phyloP scores from a whole-genome alignment of 2,797 vertebrate species.

The Eutrigla gurnardus region DNA sequence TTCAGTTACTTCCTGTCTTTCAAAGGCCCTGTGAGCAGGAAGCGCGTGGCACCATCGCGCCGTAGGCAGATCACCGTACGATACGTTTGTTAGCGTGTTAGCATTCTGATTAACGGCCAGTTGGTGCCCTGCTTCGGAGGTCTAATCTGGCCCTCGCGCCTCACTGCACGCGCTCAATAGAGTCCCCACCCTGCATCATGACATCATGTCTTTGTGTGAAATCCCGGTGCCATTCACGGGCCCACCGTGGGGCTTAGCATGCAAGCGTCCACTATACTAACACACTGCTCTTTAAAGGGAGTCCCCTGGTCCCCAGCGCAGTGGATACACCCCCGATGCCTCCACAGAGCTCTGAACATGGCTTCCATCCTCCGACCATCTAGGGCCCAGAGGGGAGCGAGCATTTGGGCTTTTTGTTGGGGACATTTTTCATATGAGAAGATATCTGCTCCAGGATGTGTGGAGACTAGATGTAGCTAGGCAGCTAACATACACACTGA shows the following conservation, averaged over 20 bases:
- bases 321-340: slow-evolving; percentile 70
- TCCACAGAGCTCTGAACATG: slow-evolving; percentile 65
- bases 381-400: slow-evolving; percentile 42
- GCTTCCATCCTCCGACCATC: slow-evolving; percentile 47
- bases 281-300: slow-evolving; percentile 82
- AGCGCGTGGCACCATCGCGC: slow-evolving; percentile 65
- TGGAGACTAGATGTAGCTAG: slow-evolving; percentile 26
- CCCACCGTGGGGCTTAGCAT: slow-evolving; percentile 80
- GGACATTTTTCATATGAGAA: slow-evolving; percentile 37
- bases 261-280: slow-evolving; percentile 82
- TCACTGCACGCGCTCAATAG: slow-evolving; percentile 90
- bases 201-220: slow-evolving; percentile 93
- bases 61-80: slow-evolving; percentile 87
- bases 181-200: slow-evolving; percentile 88
- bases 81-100: slow-evolving; percentile 92
- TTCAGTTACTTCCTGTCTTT: slow-evolving; percentile 66
- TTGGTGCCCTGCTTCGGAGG: slow-evolving; percentile 86
- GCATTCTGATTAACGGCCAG: slow-evolving; percentile 83
- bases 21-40: slow-evolving; percentile 77
- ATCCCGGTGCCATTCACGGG: slow-evolving; percentile 89
- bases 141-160: slow-evolving; percentile 89
- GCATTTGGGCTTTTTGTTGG: slow-evolving; percentile 38
- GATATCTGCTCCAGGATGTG: slow-evolving; percentile 43
- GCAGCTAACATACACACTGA: slow-evolving; percentile 31
- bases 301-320: slow-evolving; percentile 68